Conservation (phyloP, 2,113 vertebrate genomes). For the Sinocyclocheilus maitianheensis region DNA sequence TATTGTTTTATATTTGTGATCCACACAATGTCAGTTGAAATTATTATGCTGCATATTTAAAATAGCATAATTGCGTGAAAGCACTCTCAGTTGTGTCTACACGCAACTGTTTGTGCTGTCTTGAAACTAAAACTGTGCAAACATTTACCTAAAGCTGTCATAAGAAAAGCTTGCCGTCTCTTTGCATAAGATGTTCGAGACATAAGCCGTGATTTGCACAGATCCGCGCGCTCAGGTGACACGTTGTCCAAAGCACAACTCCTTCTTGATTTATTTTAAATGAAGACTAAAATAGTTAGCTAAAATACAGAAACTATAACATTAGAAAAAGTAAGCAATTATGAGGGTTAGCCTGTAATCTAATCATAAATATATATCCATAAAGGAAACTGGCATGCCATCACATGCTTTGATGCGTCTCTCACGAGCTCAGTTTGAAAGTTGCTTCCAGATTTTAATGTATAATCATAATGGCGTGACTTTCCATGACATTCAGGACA, state of each 20-base stretch:
- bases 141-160: background rate
- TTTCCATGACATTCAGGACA: background rate
- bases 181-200: background rate
- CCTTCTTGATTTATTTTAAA: background rate
- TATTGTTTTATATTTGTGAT: background rate
- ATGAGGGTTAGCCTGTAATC: background rate
- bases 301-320: background rate
- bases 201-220: background rate
- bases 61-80: background rate
- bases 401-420: constrained; percentile 25
- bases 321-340: background rate
- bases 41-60: too few relatives aligned
- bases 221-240: constrained; percentile 3
- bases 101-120: background rate
- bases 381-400: background rate
- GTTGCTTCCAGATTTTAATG: background rate
- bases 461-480: constrained; percentile 22
- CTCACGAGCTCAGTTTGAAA: constrained; percentile 28
- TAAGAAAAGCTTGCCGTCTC: background rate
- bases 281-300: background rate
- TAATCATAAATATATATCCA: background rate
- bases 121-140: background rate
- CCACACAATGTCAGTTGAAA: background rate
- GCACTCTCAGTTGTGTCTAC: background rate
- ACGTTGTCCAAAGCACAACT: background rate